phyloP scores from a whole-genome alignment of 2,888 invertebrate genomes.

The Thecophora atra region DNA sequence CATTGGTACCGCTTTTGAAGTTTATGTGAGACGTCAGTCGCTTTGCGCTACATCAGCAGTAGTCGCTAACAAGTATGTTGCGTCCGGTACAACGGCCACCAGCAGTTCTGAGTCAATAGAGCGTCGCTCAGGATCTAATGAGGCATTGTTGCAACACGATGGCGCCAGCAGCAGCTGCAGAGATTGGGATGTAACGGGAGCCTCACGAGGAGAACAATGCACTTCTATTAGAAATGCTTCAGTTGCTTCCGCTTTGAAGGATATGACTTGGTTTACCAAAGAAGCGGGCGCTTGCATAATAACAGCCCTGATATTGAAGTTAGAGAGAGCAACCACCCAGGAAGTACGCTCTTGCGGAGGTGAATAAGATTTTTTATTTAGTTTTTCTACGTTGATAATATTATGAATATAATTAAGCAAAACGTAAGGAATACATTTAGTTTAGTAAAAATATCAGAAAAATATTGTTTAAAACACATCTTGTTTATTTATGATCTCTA shows the following conservation, averaged over 20 bases:
- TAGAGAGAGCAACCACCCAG: conserved; percentile 50
- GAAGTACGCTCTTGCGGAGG: too few species aligned
- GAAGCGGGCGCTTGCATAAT: conserved; percentile 66
- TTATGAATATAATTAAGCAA: too few species aligned
- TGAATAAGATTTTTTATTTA: too few species aligned
- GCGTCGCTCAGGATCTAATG: conserved; percentile 27
- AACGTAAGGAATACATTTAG: too few species aligned
- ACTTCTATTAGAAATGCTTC: conserved; percentile 37
- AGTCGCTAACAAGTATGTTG: conserved; percentile 39
- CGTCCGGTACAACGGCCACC: conserved; percentile 41
- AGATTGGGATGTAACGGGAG: background rate
- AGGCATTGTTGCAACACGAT: background rate
- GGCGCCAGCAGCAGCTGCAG: background rate
- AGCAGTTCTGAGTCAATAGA: background rate
- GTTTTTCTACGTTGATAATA: too few species aligned
- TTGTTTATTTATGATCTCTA: too few species aligned
- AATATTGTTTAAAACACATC: too few species aligned
- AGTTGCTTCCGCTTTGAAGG: conserved; percentile 56
- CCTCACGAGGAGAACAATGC: too few species aligned
- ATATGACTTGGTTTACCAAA: conserved; percentile 66
- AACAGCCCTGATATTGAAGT: conserved; percentile 62
- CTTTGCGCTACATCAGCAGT: conserved; percentile 54
- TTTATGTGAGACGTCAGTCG: conserved; percentile 63
- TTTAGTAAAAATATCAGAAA: too few species aligned
- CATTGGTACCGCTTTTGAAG: conserved; percentile 65